Evolutionary conservation across 2,888 invertebrate species (phyloP).

Genomic region (Belgica antarctica): DNA sequence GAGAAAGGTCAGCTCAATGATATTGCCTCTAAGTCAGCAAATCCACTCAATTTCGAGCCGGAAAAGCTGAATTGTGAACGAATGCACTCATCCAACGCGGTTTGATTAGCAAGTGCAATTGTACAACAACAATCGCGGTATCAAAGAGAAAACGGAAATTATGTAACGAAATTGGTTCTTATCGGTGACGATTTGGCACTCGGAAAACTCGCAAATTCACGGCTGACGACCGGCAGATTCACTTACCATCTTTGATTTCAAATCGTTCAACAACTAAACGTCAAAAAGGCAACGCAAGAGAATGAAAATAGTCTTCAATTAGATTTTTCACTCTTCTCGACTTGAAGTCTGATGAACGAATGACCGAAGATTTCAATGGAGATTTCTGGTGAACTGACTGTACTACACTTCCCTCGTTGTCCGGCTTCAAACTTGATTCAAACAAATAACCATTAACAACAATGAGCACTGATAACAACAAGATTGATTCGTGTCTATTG

Average conservation of each 20-base stretch:
- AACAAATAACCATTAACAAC: too few relatives aligned
- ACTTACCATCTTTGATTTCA: not conserved
- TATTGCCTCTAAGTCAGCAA: not conserved
- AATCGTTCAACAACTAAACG: not conserved
- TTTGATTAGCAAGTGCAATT: not conserved
- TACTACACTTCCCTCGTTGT: not conserved
- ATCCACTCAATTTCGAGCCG: not conserved
- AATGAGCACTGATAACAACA: too few relatives aligned
- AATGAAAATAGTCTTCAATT: not conserved
- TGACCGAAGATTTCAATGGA: not conserved
- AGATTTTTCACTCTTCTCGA: not conserved
- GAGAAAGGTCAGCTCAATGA: slow-evolving; percentile 26
- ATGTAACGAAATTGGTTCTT: not conserved
- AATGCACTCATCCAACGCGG: not conserved
- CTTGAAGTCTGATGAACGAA: not conserved
- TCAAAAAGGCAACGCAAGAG: not conserved
- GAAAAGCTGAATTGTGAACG: not conserved
- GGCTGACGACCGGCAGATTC: not conserved
- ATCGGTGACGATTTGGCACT: not conserved
- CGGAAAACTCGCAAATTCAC: not conserved
- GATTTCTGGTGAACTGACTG: not conserved
- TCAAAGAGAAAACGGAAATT: not conserved
- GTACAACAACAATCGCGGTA: not conserved
- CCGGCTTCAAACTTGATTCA: too few relatives aligned
- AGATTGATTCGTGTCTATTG: too few relatives aligned